These are phyloP conservation scores for Lacerta agilis DNA, from an alignment of 2,797 vertebrate genomes.

Conservation along the genomic window DNA sequence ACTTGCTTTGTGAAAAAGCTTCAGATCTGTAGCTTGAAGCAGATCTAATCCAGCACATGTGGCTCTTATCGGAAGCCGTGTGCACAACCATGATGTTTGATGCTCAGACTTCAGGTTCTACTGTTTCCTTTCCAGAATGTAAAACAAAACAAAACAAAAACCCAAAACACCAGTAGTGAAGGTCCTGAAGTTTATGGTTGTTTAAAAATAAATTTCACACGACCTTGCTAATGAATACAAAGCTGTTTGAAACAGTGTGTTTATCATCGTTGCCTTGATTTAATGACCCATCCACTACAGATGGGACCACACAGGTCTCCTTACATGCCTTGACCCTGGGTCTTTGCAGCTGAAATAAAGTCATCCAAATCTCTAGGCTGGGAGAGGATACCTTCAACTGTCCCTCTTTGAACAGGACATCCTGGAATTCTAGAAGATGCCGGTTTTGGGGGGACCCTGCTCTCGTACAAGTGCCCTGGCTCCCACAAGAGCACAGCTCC, in stretches of 20 bases:
- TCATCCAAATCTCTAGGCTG: neutral
- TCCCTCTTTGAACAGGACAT: too few relatives aligned
- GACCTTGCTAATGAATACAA: neutral
- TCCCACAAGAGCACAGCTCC: too few relatives aligned
- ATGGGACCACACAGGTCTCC: neutral
- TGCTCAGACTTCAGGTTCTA: neutral
- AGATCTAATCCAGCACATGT: conserved; percentile 4
- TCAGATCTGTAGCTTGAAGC: conserved; percentile 2
- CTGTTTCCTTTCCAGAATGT: neutral
- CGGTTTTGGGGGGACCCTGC: too few relatives aligned
- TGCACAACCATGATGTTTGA: neutral
- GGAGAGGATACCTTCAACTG: too few relatives aligned
- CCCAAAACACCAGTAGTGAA: too few relatives aligned
- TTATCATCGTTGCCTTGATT: too few relatives aligned
- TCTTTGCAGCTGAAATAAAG: neutral
- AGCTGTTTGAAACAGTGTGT: neutral
- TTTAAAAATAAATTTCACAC: neutral
- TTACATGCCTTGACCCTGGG: neutral
- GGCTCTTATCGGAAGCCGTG: neutral
- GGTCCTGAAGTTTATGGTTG: neutral
- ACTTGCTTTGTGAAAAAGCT: neutral
- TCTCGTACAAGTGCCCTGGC: too few relatives aligned
- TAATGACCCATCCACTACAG: neutral
- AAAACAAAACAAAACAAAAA: too few relatives aligned
- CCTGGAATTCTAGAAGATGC: too few relatives aligned